Evolutionary conservation across 2,113 vertebrate genomes (phyloP).

Genomic region (Lasiurus cinereus): DNA sequence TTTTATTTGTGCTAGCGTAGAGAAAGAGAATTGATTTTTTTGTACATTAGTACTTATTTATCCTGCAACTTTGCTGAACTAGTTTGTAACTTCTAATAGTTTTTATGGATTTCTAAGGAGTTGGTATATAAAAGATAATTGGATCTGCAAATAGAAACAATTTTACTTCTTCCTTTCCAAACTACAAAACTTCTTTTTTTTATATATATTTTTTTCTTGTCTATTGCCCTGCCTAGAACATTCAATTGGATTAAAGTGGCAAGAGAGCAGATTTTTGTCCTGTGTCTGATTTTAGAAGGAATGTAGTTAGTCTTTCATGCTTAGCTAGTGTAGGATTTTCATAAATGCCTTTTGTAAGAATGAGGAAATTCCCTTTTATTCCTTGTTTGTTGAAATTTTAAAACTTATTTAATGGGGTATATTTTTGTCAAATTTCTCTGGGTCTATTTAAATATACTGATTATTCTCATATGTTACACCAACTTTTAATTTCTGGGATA

Average conservation of each 20-base stretch:
- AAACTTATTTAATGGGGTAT: not conserved
- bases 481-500: not conserved
- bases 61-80: not conserved
- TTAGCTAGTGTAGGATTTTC: not conserved
- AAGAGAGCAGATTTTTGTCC: not conserved
- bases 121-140: not conserved
- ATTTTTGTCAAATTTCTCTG: conserved; percentile 10
- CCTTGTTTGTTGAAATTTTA: not conserved
- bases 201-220: not conserved
- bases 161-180: not conserved
- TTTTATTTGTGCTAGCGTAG: not conserved
- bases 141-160: not conserved
- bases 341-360: not conserved
- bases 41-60: not conserved
- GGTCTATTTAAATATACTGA: not conserved
- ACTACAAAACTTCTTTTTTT: not conserved
- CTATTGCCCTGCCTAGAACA: not conserved
- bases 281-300: not conserved
- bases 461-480: not conserved
- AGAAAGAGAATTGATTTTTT: not conserved
- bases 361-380: not conserved
- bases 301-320: not conserved
- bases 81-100: not conserved
- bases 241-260: not conserved
- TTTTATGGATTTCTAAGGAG: not conserved